Conservation (phyloP, 2,888 invertebrate species). For the Lordiphosa fenestrarum region DNA sequence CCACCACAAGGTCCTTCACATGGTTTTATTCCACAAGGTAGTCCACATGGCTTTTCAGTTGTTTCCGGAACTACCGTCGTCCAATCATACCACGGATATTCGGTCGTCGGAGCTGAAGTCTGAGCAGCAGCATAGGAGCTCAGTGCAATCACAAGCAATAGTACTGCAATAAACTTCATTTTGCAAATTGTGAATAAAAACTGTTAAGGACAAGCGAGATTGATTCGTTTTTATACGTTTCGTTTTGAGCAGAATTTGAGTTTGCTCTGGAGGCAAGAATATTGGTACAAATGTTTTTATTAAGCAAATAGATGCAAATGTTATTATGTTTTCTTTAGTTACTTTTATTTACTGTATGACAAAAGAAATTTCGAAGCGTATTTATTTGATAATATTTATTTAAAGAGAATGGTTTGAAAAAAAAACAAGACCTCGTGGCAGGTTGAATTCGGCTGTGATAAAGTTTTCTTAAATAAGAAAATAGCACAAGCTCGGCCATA, state of each 20-base stretch:
- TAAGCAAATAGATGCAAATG: no score
- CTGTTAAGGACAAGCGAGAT: not conserved
- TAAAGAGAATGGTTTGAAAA: no score
- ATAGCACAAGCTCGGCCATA: no score
- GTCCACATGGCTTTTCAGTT: not conserved
- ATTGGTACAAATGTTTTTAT: not conserved
- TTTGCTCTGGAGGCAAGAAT: not conserved
- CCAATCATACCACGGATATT: no score
- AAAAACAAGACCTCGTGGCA: no score
- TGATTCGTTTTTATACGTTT: not conserved
- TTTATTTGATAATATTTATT: no score
- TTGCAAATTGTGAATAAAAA: not conserved
- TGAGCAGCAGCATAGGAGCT: not conserved
- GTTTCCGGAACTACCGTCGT: not conserved
- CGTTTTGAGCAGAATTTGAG: constrained; percentile 1
- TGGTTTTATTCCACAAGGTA: not conserved
- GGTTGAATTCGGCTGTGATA: no score
- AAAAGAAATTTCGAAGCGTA: no score
- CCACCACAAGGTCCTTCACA: constrained; percentile 6
- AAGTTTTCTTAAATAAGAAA: no score
- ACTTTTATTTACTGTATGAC: no score
- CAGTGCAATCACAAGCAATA: constrained; percentile 1
- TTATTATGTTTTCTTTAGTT: no score
- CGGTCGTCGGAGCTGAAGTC: not conserved
- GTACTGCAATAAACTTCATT: constrained; percentile 7